phyloP scores from a whole-genome alignment of 1,140 invertebrate species.

The Camponotus vicinus region DNA sequence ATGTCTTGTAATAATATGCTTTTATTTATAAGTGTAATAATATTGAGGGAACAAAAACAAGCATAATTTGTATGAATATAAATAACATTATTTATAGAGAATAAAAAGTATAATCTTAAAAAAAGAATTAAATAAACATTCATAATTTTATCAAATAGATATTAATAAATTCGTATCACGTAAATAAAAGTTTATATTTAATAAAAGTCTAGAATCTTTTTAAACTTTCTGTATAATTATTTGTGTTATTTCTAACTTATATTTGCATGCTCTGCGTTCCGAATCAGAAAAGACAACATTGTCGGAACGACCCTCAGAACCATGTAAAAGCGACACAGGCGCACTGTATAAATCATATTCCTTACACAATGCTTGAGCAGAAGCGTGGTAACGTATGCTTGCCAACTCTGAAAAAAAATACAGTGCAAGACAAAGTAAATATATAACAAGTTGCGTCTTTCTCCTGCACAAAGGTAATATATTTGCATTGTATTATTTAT shows the following conservation, averaged over 20 bases:
- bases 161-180: neutral
- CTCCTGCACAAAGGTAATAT: neutral
- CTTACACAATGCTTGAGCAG: constrained; percentile 49
- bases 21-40: constrained; percentile 1
- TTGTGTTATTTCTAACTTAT: constrained; percentile 19
- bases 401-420: constrained; percentile 33
- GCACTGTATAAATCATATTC: constrained; percentile 54
- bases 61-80: neutral
- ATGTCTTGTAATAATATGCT: constrained; percentile 7
- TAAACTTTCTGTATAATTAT: neutral
- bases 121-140: neutral
- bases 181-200: neutral
- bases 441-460: neutral
- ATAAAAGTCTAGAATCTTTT: neutral
- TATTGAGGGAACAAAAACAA: neutral
- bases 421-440: neutral
- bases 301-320: constrained; percentile 37
- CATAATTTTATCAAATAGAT: neutral
- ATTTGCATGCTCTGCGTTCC: neutral
- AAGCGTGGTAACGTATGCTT: constrained; percentile 37
- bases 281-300: constrained; percentile 46
- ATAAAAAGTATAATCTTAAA: neutral
- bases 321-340: constrained; percentile 50
- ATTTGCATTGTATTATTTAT: neutral
- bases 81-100: neutral